phyloP scores from a whole-genome alignment of 2,888 invertebrate species.

The Neoascia interrupta region DNA sequence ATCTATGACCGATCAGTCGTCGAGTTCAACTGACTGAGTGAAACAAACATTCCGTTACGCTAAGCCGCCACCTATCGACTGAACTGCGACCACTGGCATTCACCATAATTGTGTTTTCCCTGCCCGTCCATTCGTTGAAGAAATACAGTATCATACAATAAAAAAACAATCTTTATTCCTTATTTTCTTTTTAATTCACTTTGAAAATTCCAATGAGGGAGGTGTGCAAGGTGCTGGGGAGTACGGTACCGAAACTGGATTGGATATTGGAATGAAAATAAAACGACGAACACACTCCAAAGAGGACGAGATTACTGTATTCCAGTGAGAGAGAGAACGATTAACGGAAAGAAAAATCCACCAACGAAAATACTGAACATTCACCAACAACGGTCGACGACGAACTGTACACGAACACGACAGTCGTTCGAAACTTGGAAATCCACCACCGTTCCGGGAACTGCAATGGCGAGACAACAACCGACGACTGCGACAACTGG shows the following conservation, averaged over 20 bases:
- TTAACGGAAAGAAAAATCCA: slow-evolving; percentile 12
- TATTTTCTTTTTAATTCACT: slow-evolving; percentile 19
- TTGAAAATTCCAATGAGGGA: slow-evolving; percentile 54
- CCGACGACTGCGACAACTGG: slow-evolving; percentile 38
- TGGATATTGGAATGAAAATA: too few species aligned
- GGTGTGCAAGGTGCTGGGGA: slow-evolving; percentile 41
- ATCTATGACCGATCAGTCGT: slow-evolving; percentile 66
- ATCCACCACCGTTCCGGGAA: slow-evolving; percentile 2
- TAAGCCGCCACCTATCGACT: slow-evolving; percentile 63
- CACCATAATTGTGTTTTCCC: slow-evolving; percentile 44
- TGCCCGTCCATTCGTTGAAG: slow-evolving; percentile 44
- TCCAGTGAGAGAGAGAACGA: slow-evolving; percentile 12
- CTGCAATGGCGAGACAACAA: slow-evolving; percentile 13
- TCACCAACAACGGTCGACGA: slow-evolving; percentile 58
- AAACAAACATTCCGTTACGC: slow-evolving; percentile 66
- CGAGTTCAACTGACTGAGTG: slow-evolving; percentile 60
- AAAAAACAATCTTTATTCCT: neutral
- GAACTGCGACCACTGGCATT: slow-evolving; percentile 41
- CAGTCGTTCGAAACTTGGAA: slow-evolving; percentile 34
- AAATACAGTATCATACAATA: slow-evolving; percentile 43
- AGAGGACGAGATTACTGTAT: slow-evolving; percentile 23
- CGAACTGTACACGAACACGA: slow-evolving; percentile 48
- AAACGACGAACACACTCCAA: too few species aligned
- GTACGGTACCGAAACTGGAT: too few species aligned
- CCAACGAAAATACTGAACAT: slow-evolving; percentile 48